Base-by-base conservation (phyloP, 1,140 invertebrate genomes). In the Stegodyphus mimosarum region DNA sequence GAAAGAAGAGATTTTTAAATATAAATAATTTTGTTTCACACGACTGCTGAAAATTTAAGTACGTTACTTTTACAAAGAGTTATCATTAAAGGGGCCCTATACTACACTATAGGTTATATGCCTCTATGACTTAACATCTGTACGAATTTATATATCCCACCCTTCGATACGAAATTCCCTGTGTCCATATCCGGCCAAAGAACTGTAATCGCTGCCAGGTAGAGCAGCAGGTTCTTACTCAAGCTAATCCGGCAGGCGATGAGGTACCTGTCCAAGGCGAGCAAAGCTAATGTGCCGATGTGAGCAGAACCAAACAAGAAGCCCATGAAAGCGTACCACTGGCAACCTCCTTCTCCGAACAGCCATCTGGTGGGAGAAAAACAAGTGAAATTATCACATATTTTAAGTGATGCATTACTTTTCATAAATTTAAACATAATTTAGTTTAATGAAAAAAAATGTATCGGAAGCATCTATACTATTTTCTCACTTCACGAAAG, bases 281-380 rank as follows among this genome's bases (percentile, higher is more conserved):
- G 88, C 48, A 89, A 87, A 18, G 89, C 88, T 9, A 91, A 86
- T n/a, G 88, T 88, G 0, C 88, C 89, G 17, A 90, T 89, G 72
- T 90, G 88, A 48, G 89, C 90, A 3, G 90, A 88, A 2, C 90
- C 90, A 70, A 88, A 88, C 7, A 90, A 87, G 87, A 90, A 91
- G 6, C 90, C 90, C 85, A 89, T 89, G 86, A 90, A 90, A 9
- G 89, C 90, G 85, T 91, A 91, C 49, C 88, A 87, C 86, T 91
- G 90, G 81, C 90, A 91, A 3, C 89, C 88, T 6, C 87, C 76
- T 2, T 88, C 87, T 10, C 90, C 90, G 72, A 89, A 91, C 55
- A 91, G 73, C 90, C 90, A 91, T 70, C 90, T 91, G 64, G 11
- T 70, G 10, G 48, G 52, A 53, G 6, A 81, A 71, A 85, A 53